Base-by-base conservation (phyloP, 2,797 vertebrate species). In the Crypturellus tataupa region DNA sequence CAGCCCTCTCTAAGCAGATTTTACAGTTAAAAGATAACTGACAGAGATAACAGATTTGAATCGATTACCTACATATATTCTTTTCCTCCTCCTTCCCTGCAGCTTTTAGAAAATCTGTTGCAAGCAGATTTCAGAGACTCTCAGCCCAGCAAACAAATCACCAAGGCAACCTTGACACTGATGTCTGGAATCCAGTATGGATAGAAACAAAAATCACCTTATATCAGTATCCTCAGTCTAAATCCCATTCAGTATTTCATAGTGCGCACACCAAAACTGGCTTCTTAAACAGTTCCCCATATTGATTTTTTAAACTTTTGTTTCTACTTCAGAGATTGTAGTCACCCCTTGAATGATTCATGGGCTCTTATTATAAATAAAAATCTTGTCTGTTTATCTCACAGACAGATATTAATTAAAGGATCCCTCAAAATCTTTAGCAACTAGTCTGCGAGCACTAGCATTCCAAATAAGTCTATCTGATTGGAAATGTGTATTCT, bases 161-260 rank as follows among this genome's bases (percentile, higher is more conserved):
- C 80, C 76, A 93, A 89, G 86, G 70, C 59, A 92, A 91, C 87
- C 63, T 76, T 79, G 80, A 91, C 73, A 87, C 37, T 77, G 46
- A 84, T 75, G 68, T 68, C 72, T 94, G 71, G 53, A 87, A 71
- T n/a, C 90, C 0, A 0, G 69, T 58, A 65, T 31, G 31, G 29
- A 78, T 58, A 69, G 42, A 94, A 69, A 87, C 44, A 83, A 62
- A 37, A 85, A 93, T 25, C 29, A 83, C 37, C 24, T 93, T 65
- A 37, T 71, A 44, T 55, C 44, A 58, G 33, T n/a, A 78, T 68
- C 58, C 44, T 0, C 1, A 47, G 20, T 18, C 33, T 85, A 86
- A 95, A 75, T 11, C 4, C 49, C n/a, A 65, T 55, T 78, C 49
- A 42, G 19, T 42, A 37, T 75, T 94, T 80, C 44, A 47, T 8